These are phyloP conservation scores for Spisula solida DNA, from an alignment of 2,888 invertebrate species.

Conservation along the genomic window DNA sequence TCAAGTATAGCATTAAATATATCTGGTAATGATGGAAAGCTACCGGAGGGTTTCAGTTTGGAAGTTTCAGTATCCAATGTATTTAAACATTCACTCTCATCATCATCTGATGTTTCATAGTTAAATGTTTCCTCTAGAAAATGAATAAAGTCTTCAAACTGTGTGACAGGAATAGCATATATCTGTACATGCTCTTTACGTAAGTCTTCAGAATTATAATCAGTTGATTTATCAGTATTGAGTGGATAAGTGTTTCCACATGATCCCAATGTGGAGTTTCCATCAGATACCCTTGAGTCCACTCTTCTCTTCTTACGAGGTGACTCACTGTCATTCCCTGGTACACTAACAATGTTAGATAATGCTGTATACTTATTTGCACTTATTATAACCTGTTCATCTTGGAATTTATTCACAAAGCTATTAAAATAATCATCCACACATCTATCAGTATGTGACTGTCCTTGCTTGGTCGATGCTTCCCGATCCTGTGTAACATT, in stretches of 20 bases:
- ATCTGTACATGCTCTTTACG: not conserved
- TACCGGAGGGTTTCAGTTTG: not conserved
- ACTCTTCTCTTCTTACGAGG: not conserved
- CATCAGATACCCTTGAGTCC: not conserved
- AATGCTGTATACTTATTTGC: no score
- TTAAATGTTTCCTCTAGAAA: conserved; percentile 44
- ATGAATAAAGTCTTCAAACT: conserved; percentile 31
- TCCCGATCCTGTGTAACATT: not conserved
- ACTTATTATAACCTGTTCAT: conserved; percentile 12
- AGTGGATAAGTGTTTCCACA: not conserved
- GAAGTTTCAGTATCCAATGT: not conserved
- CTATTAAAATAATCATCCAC: conserved; percentile 17
- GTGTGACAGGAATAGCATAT: not conserved
- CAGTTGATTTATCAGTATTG: not conserved
- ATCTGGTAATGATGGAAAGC: not conserved
- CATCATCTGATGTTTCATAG: conserved; percentile 19
- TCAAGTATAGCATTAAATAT: conserved; percentile 46
- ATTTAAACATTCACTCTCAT: not conserved
- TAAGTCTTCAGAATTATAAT: not conserved
- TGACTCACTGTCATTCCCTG: not conserved
- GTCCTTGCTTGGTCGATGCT: not conserved
- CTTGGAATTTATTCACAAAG: conserved; percentile 34
- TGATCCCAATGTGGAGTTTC: not conserved
- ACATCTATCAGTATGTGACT: not conserved
- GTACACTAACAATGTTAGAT: no score